Base-by-base conservation (phyloP, 1,140 invertebrate species). In the Gonatopus flavifemur region DNA sequence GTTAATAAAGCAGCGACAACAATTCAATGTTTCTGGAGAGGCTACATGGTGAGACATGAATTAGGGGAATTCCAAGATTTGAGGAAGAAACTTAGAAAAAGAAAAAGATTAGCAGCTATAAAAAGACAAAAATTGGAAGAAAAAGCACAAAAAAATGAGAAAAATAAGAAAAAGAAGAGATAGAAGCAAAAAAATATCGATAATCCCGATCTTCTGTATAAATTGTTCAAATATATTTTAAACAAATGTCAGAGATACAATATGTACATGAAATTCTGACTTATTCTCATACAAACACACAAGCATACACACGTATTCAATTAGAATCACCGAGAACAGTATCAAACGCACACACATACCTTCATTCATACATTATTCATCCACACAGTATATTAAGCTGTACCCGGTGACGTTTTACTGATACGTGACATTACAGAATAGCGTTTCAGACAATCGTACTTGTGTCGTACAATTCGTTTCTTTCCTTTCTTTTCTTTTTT, bases 161-260 rank as follows among this genome's bases (percentile, higher is more conserved):
- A 31, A 13, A 6, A 41, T 3, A 52, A 33, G 10, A 22, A 8
- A 19, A 22, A 15, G 43, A 15, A 31, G 10, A 37, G 8, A 18
- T 21, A 2, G 41, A 28, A 51, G 20, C 24, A 47, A 49, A 8
- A 37, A 13, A 12, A 5, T 33, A 4, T 16, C 30, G 22, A 12
- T 33, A 19, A 10, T 33, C 9, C 21, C 7, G 15, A 47, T 24
- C 59, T 22, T 72, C 39, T 64, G 58, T 75, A 74, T 74, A 75
- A 77, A 76, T 75, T 72, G 75, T 67, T 73, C 64, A 74, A 70
- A 73, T 76, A 74, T 77, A 77, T 73, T 70, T 74, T 71, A 76
- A 75, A 74, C 70, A 74, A 73, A 69, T 62, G 62, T 66, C 49
- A 66, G 57, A 66, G 57, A 66, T 66, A 74, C 66, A 74, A 51